Base-by-base conservation (phyloP, 2,888 invertebrate species). In the Carterocephalus palaemon region DNA sequence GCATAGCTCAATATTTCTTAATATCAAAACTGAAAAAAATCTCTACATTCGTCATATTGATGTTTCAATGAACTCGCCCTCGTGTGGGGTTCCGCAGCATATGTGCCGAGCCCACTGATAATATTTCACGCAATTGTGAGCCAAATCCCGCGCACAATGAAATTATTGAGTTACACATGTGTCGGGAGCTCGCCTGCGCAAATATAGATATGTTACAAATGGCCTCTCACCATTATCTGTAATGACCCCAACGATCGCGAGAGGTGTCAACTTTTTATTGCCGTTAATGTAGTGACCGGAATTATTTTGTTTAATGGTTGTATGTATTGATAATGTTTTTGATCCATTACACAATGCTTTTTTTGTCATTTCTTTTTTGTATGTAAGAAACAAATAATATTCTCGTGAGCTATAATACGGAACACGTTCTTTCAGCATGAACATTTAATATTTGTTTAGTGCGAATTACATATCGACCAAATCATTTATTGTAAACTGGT, bases 181-280 rank as follows among this genome's bases (percentile, higher is more conserved):
- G 73, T 62, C 62, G 53, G 62, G 39, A 47, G 56, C 54, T 59
- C 50, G 59, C 60, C 51, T 80, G 80, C 64, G 58, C 77, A 82
- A 80, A 82, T 67, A 84, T 54, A 82, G 82, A 84, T 82, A 83
- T 70, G 70, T 68, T 75, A 75, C 75, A 74, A 70, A 79, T 74
- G 70, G 70, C 66, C 64, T 59, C 60, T 53, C 48, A 62, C 69
- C 66, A 74, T 79, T 77, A 74, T 62, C 65, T 65, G 52, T 70
- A 74, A 79, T 79, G 79, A 70, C 69, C 67, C 70, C 62, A 74
- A 72, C 73, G 70, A 40, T 51, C 39, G 58, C 53, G 54, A 64
- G 69, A 70, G 64, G 69, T 69, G 67, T 60, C 67, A 62, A 64
- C 56, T 54, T 58, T 58, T 63, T 58, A 64, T 68, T 60, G 19